phyloP scores from a whole-genome alignment of 1,140 invertebrate species.

The Hyles euphorbiae region DNA sequence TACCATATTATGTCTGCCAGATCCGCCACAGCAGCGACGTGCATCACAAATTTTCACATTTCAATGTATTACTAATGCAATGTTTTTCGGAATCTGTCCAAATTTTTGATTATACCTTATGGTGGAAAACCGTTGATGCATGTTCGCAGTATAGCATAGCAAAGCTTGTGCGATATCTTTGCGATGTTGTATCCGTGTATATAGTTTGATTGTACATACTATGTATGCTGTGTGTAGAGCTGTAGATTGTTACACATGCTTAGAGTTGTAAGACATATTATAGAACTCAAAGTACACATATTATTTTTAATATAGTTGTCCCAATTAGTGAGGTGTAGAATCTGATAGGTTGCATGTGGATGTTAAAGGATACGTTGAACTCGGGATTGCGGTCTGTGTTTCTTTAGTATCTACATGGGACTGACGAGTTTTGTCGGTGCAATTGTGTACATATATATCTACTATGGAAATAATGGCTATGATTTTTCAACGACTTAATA shows the following conservation, averaged over 20 bases:
- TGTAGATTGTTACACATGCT: constrained; percentile 62
- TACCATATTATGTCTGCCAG: constrained; percentile 38
- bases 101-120: neutral
- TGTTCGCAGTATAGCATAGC: constrained; percentile 33
- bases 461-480: constrained; percentile 19
- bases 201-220: constrained; percentile 70
- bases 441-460: constrained; percentile 28
- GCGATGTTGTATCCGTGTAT: constrained; percentile 61
- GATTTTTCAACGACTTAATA: constrained; percentile 28
- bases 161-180: constrained; percentile 34
- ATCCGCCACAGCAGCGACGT: constrained; percentile 26
- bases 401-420: neutral
- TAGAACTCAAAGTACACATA: constrained; percentile 34
- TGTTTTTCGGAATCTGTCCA: no score
- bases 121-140: constrained; percentile 25
- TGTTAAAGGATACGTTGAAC: no score
- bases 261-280: constrained; percentile 48
- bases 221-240: constrained; percentile 66
- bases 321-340: constrained; percentile 5
- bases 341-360: neutral
- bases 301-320: constrained; percentile 29
- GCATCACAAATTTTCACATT: constrained; percentile 20
- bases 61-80: neutral
- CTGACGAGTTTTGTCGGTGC: constrained; percentile 23
- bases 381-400: neutral